Evolutionary conservation across 2,888 invertebrate genomes (phyloP).

Genomic region (Xestia sexstrigata): DNA sequence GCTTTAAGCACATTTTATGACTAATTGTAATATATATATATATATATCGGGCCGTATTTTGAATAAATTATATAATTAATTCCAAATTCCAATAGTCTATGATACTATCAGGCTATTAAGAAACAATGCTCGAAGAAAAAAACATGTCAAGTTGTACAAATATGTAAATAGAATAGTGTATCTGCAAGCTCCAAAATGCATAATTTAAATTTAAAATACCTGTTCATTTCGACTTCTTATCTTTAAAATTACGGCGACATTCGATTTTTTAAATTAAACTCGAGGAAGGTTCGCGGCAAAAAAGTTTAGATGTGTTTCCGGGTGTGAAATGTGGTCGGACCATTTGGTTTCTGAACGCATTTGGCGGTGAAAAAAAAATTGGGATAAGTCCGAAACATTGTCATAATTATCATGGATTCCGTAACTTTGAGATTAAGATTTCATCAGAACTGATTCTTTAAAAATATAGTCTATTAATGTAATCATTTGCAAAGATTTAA

Average conservation of each 20-base stretch:
- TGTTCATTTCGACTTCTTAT: constrained; percentile 27
- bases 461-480: background rate
- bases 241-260: constrained; percentile 43
- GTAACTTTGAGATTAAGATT: constrained; percentile 20
- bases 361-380: constrained; percentile 73
- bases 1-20: constrained; percentile 20
- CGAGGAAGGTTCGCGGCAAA: constrained; percentile 74
- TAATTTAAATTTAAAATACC: constrained; percentile 29
- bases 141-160: background rate
- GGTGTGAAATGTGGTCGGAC: constrained; percentile 87
- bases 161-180: background rate
- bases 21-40: too few species aligned
- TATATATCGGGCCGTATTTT: constrained; percentile 6
- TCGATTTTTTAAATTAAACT: constrained; percentile 63
- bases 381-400: constrained; percentile 37
- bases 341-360: constrained; percentile 84
- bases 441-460: background rate
- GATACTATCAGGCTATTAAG: background rate
- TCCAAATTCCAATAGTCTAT: background rate
- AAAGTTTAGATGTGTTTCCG: constrained; percentile 84
- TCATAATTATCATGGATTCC: constrained; percentile 52
- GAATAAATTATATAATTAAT: constrained; percentile 7
- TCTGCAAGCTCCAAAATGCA: constrained; percentile 8
- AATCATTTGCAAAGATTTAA: background rate
- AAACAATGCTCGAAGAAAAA: background rate